Conservation (phyloP, 2,888 invertebrate genomes). For the Ashinkailepas kermadecensis region DNA sequence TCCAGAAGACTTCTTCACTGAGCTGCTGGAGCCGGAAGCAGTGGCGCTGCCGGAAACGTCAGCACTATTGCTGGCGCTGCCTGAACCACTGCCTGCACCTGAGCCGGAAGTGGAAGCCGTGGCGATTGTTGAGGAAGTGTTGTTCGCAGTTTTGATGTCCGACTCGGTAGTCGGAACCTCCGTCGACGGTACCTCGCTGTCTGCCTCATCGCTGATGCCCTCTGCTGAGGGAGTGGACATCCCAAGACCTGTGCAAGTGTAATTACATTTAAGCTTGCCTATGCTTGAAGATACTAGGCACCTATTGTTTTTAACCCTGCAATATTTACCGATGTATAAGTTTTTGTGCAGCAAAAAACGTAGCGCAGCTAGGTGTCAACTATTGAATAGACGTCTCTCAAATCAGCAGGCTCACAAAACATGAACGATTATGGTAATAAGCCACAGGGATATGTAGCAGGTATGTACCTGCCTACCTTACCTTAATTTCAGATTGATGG, state of each 20-base stretch:
- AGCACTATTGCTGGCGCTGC: neutral
- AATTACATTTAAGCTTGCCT: too few relatives aligned
- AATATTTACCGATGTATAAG: too few relatives aligned
- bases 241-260: neutral
- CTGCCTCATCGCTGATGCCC: neutral
- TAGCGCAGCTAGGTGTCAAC: too few relatives aligned
- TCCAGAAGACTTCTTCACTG: neutral
- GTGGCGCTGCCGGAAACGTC: neutral
- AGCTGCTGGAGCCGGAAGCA: conserved; percentile 1
- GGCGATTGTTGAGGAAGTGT: neutral
- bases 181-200: neutral
- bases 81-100: neutral
- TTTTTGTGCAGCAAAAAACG: too few relatives aligned
- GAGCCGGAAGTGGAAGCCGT: neutral
- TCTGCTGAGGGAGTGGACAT: neutral
- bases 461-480: too few relatives aligned
- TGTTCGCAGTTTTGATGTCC: neutral
- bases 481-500: too few relatives aligned
- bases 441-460: too few relatives aligned
- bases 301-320: too few relatives aligned
- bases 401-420: too few relatives aligned
- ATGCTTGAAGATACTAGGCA: too few relatives aligned
- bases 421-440: too few relatives aligned
- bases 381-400: too few relatives aligned
- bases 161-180: conserved; percentile 7